Conservation (phyloP, 2,113 vertebrate genomes). For the Nicator chloris region DNA sequence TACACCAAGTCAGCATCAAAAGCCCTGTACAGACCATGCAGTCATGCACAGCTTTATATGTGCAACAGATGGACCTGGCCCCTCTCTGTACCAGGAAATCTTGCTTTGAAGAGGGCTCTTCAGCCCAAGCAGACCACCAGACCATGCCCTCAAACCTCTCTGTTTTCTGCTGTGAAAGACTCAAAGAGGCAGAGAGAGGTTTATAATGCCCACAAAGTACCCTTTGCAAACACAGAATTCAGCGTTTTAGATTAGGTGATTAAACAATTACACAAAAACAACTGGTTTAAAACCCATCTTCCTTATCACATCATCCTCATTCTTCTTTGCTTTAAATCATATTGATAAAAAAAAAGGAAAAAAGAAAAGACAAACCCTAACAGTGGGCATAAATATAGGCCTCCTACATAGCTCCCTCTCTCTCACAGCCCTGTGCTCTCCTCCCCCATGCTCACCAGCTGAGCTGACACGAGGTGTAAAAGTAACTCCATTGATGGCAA, state of each 20-base stretch:
- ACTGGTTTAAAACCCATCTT: not conserved
- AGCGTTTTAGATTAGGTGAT: not conserved
- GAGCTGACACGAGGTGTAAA: not conserved
- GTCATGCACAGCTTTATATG: not conserved
- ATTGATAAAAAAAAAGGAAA: not conserved
- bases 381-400: fast-evolving
- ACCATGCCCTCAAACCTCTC: not conserved
- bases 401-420: not conserved
- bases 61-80: not conserved
- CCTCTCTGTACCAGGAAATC: not conserved
- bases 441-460: not conserved
- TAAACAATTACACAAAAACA: not conserved
- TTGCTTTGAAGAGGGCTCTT: not conserved
- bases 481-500: not conserved
- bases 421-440: not conserved
- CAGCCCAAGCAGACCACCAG: not conserved
- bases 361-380: not conserved
- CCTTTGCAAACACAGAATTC: not conserved
- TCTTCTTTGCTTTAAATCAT: not conserved
- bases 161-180: not conserved
- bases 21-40: not conserved
- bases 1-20: not conserved
- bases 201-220: not conserved
- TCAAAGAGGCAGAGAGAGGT: not conserved
- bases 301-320: not conserved